phyloP scores from a whole-genome alignment of 1,140 invertebrate genomes.

The Apis laboriosa region DNA sequence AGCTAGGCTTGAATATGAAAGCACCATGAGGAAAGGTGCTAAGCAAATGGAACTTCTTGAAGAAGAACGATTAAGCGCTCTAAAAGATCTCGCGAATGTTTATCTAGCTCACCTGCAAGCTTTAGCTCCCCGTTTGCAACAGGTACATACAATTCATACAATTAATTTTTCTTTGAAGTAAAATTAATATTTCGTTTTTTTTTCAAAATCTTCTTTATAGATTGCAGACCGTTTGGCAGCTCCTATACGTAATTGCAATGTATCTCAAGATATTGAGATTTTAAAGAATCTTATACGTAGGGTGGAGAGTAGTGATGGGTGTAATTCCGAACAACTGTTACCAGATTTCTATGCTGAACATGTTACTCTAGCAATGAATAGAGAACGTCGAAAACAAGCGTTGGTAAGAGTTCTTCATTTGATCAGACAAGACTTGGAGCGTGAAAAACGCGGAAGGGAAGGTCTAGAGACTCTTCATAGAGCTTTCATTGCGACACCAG shows the following conservation, averaged over 20 bases:
- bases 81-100: conserved; percentile 89
- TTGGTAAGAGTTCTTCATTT: conserved; percentile 91
- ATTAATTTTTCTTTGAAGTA: no score
- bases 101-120: conserved; percentile 90
- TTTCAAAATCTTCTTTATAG: conserved; percentile 76
- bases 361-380: conserved; percentile 95
- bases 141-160: conserved; percentile 57
- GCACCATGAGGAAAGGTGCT: conserved; percentile 90
- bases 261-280: conserved; percentile 87
- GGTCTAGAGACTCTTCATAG: conserved; percentile 94
- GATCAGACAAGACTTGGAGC: conserved; percentile 91
- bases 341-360: conserved; percentile 98
- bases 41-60: conserved; percentile 91
- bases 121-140: conserved; percentile 86
- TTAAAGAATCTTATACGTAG: conserved; percentile 84
- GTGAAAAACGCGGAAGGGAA: conserved; percentile 91
- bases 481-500: conserved; percentile 94
- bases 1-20: conserved; percentile 95
- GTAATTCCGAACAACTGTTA: conserved; percentile 88
- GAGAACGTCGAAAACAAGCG: conserved; percentile 90
- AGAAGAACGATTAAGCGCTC: conserved; percentile 91
- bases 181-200: no score
- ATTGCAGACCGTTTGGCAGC: conserved; percentile 86
- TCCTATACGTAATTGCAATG: conserved; percentile 87
- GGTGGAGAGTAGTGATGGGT: conserved; percentile 72